Percentiles rank a stretch among this genome's conserved stretches.
These are phyloP conservation scores for Chiloscyllium plagiosum DNA, from an alignment of 2,113 vertebrate species.

Conservation along the genomic window DNA sequence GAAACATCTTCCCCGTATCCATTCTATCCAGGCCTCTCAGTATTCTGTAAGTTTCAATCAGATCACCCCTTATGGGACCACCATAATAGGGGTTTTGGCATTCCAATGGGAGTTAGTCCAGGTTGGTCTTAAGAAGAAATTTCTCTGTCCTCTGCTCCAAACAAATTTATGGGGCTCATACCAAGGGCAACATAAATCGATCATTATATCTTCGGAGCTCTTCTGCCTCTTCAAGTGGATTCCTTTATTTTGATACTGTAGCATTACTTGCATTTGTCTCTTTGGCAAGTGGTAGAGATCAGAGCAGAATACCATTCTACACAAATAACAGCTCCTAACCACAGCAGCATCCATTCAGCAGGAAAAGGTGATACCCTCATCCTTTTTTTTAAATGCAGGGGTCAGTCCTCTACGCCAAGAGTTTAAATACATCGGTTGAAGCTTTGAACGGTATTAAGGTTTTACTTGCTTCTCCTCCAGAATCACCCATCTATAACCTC, in stretches of 20 bases:
- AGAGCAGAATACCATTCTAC: neutral
- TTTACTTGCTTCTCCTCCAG: neutral
- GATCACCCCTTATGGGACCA: too few relatives aligned
- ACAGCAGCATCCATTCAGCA: neutral
- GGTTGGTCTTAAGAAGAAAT: neutral
- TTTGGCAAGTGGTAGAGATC: neutral
- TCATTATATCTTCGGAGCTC: neutral
- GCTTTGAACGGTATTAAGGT: neutral
- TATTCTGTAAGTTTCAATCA: too few relatives aligned
- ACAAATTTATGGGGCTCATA: neutral
- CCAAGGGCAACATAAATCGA: neutral
- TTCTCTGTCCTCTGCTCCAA: neutral
- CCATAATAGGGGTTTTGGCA: too few relatives aligned
- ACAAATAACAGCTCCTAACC: neutral
- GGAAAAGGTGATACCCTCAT: neutral
- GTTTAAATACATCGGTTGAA: neutral
- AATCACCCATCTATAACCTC: neutral
- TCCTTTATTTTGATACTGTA: neutral
- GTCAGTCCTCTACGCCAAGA: neutral
- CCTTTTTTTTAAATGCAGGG: neutral
- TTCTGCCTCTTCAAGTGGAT: neutral
- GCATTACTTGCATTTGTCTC: neutral
- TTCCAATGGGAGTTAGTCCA: neutral
- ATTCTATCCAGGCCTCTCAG: too few relatives aligned
- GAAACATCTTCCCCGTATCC: too few relatives aligned